Base-by-base conservation (phyloP, 2,113 vertebrate species). In the Tetrao urogallus region DNA sequence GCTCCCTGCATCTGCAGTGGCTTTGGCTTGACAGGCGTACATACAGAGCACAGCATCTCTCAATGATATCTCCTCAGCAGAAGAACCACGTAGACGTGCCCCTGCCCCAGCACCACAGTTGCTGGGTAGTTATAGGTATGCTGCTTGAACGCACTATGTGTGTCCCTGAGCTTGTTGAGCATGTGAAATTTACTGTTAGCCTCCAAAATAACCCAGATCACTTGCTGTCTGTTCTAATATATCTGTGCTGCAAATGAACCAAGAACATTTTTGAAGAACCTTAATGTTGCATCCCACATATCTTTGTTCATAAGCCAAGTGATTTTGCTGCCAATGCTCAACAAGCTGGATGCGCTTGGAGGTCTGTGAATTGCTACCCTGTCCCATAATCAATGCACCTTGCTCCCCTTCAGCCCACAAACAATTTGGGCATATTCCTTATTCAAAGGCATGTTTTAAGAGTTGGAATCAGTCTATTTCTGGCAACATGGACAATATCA, bases 1-100 rank as follows among this genome's bases (percentile, higher is more conserved):
- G 22, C 9, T 89, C 11, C 45, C 38, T 40, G 5, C 9, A 32
- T 8, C 38, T 30, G 24, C 82, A 24, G 30, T 52, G 17, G 32
- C 11, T 78, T 40, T 70, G 63, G 25, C n/a, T 82, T 57, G 11
- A n/a, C 43, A 20, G 13, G n/a, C 6, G 3, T 20, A 13, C 4
- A 2, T n/a, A 48, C 14, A 57, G 40, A 47, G 27, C 9, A 6
- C 13, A 28, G 40, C 34, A 58, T 7, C 13, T 69, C 77, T 43
- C 28, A 50, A 22, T 22, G 22, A 93, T 64, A 50, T 2, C 1
- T 1, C 32, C 43, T 64, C 38, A 79, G 11, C 19, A 77, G 58
- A 73, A 5, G n/a, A 48, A 66, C 8, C 0, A 1, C 0, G 0
- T 4, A 79, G 57, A 11, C 72, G 32, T 56, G 27, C 47, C n/a